Conservation (phyloP, 2,888 invertebrate species). For the Stenodera caucasica region DNA sequence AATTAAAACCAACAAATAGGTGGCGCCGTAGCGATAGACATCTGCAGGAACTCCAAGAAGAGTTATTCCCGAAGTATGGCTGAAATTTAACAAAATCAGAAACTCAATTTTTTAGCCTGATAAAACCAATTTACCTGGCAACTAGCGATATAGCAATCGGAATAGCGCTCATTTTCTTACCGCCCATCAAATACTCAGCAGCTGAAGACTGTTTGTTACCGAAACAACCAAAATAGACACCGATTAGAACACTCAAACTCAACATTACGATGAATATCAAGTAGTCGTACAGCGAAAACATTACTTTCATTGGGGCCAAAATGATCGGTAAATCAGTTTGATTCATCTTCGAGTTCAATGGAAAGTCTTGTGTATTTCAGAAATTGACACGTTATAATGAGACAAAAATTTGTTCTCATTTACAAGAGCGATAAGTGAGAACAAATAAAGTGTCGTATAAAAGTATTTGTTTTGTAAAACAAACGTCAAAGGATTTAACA, state of each 20-base stretch:
- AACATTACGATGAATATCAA: constrained; percentile 33
- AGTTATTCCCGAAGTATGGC: constrained; percentile 72
- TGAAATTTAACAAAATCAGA: constrained; percentile 44
- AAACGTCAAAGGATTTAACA: no score
- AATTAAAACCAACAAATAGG: constrained; percentile 58
- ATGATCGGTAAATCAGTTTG: not conserved
- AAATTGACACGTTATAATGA: no score
- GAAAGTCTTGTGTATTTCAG: no score
- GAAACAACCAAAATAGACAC: constrained; percentile 57
- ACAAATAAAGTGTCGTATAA: not conserved
- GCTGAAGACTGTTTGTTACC: constrained; percentile 61
- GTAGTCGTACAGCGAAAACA: constrained; percentile 41
- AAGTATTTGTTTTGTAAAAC: no score
- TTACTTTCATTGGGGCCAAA: not conserved
- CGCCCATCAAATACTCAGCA: constrained; percentile 68
- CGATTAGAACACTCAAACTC: constrained; percentile 35
- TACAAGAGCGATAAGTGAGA: not conserved
- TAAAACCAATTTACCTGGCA: constrained; percentile 60
- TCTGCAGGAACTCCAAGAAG: constrained; percentile 71
- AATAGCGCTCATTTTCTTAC: constrained; percentile 68
- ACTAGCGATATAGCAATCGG: constrained; percentile 71
- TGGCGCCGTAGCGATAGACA: constrained; percentile 69
- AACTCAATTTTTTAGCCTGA: no score
- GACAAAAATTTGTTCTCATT: no score
- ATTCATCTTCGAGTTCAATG: constrained; percentile 13